These are phyloP conservation scores for Magallana gigas DNA, from an alignment of 1,140 invertebrate genomes.

Conservation along the genomic window DNA sequence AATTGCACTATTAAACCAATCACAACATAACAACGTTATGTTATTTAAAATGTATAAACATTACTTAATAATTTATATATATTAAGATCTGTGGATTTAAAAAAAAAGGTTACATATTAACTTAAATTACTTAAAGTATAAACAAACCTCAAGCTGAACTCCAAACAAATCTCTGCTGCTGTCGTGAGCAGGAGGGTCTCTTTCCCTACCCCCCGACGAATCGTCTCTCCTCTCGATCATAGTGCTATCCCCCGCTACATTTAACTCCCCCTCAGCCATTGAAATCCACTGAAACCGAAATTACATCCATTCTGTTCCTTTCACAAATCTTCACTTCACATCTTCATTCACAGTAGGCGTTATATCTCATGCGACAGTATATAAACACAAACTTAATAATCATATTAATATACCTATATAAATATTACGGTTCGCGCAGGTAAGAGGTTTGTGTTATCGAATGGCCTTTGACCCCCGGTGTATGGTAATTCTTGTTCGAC, in stretches of 20 bases:
- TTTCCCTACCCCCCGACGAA: background rate
- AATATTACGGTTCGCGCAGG: conserved; percentile 21
- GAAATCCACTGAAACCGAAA: background rate
- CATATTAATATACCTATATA: conserved; percentile 33
- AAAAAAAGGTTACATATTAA: background rate
- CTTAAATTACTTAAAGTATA: background rate
- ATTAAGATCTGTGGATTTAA: too few relatives aligned
- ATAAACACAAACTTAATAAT: background rate
- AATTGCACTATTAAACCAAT: too few relatives aligned
- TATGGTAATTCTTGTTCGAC: background rate
- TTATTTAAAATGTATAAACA: too few relatives aligned
- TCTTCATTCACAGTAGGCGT: conserved; percentile 18
- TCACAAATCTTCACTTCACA: background rate
- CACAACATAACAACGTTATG: too few relatives aligned
- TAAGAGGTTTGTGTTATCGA: conserved; percentile 21
- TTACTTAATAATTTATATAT: too few relatives aligned
- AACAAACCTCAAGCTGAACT: conserved; percentile 21
- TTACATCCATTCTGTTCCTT: background rate
- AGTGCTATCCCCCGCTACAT: background rate
- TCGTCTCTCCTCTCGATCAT: conserved; percentile 2
- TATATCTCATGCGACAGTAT: background rate
- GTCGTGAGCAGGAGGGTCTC: conserved; percentile 1
- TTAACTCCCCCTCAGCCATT: background rate
- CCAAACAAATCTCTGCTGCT: conserved; percentile 14
- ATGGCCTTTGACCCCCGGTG: background rate